Evolutionary conservation across 2,797 vertebrate species (phyloP), one percentile per base, ranked within the genome.

Genomic region (Enteromius treurensis): DNA sequence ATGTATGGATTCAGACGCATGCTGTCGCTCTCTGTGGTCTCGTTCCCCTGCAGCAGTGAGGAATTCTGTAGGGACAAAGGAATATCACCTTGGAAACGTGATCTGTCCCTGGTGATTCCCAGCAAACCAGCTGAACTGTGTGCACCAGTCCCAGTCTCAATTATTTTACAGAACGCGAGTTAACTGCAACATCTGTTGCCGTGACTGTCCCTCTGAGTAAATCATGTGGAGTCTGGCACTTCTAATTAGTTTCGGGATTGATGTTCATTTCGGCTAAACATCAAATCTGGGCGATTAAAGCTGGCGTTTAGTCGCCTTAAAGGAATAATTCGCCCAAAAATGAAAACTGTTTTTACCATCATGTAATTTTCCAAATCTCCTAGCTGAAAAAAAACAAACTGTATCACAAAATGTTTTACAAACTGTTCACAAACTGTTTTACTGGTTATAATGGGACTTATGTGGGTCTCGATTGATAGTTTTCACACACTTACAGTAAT

Each of bases 1-100:
- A 93, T 86, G 85, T 94, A 89, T 26, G 95, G 96, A 89, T 96
- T 96, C 77, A 94, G 93, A 69, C 91, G 90, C 90, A 96, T 93
- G 88, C 92, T 94, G 71, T 91, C 91, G 86, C 90, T 91, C 26
- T 49, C 75, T 23, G 60, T 76, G 11, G 93, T 96, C 86, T 90
- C 90, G 77, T 96, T 96, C 69, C 17, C 89, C 47, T 82, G 90
- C 87, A 93, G 90, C 86, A 91, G 89, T 53, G 95, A 93, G 73
- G 91, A 89, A 89, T 95, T 96, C 96, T 96, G 89, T 58, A 82
- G 84, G 87, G 82, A 86, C 78, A 88, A 84, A 88, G 58, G 37
- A 21, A 86, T 64, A 89, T 78, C 73, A 82, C 76, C 84, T 81
- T 73, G 74, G 23, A 85, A 85, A 77, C n/a, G 32, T 81, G 83